A percentile compares a stretch with the other conserved stretches of the same genome.
Conservation (phyloP, 2,888 invertebrate genomes). For the Habrosyne pyritoides region DNA sequence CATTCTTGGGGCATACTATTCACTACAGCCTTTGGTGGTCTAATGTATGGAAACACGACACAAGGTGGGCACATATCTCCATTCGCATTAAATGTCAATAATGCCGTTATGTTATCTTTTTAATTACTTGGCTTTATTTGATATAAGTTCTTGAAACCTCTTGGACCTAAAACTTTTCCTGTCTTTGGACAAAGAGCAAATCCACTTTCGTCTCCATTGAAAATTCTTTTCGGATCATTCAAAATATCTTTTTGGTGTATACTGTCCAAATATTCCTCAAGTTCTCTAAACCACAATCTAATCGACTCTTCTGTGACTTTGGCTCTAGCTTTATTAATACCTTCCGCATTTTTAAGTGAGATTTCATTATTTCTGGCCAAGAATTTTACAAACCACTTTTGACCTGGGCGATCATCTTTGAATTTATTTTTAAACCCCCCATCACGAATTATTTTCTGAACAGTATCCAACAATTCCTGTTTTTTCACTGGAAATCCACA, state of each 20-base stretch:
- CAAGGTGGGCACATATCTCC: constrained; percentile 27
- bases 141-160: constrained; percentile 34
- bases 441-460: constrained; percentile 29
- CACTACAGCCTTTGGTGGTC: constrained; percentile 20
- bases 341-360: constrained; percentile 33
- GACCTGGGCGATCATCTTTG: constrained; percentile 23
- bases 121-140: constrained; percentile 32
- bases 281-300: constrained; percentile 39
- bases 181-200: constrained; percentile 36
- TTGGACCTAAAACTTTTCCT: constrained; percentile 40
- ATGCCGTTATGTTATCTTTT: constrained; percentile 41
- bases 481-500: constrained; percentile 46
- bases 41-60: constrained; percentile 28
- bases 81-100: constrained; percentile 32
- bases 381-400: constrained; percentile 40
- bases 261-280: constrained; percentile 30
- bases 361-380: constrained; percentile 36
- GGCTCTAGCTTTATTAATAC: constrained; percentile 35
- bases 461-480: constrained; percentile 32
- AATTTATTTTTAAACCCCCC: constrained; percentile 14
- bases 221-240: constrained; percentile 31
- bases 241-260: constrained; percentile 32
- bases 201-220: constrained; percentile 36
- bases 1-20: constrained; percentile 30
- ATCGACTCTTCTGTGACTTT: constrained; percentile 34